phyloP scores from a whole-genome alignment of 2,888 invertebrate species.

The Drosophila anomalipes region DNA sequence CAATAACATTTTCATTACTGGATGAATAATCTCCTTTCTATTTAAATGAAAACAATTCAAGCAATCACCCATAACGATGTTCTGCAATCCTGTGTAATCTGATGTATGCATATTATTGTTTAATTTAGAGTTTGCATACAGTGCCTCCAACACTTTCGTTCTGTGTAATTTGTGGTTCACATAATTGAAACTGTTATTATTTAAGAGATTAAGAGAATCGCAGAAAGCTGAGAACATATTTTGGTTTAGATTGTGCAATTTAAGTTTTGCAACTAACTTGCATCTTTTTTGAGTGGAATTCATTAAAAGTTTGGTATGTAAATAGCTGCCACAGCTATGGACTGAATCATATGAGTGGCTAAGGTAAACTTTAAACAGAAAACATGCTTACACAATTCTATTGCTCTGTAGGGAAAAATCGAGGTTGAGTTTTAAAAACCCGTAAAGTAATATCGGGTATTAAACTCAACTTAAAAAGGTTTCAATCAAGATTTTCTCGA shows the following conservation, averaged over 20 bases:
- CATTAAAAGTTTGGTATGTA: conserved; percentile 14
- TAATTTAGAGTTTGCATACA: background rate
- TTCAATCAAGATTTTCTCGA: background rate
- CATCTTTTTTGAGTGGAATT: background rate
- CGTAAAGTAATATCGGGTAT: background rate
- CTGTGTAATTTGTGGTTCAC: background rate
- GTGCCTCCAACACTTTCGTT: background rate
- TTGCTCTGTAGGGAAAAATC: background rate
- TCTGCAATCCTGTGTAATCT: background rate
- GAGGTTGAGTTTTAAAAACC: background rate
- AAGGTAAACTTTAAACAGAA: background rate
- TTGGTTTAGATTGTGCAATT: conserved; percentile 7
- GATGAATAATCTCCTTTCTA: background rate
- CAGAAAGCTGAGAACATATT: conserved; percentile 10
- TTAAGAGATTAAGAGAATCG: background rate
- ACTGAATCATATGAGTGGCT: conserved; percentile 1
- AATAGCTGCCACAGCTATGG: background rate
- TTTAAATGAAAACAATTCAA: background rate
- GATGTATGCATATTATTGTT: conserved; percentile 5
- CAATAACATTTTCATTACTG: background rate
- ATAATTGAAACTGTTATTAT: conserved; percentile 1
- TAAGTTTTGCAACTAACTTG: conserved; percentile 12
- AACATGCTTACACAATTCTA: background rate
- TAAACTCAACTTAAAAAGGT: background rate
- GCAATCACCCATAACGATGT: background rate